phyloP scores from a whole-genome alignment of 2,113 vertebrate genomes.

The Cepphus grylle region DNA sequence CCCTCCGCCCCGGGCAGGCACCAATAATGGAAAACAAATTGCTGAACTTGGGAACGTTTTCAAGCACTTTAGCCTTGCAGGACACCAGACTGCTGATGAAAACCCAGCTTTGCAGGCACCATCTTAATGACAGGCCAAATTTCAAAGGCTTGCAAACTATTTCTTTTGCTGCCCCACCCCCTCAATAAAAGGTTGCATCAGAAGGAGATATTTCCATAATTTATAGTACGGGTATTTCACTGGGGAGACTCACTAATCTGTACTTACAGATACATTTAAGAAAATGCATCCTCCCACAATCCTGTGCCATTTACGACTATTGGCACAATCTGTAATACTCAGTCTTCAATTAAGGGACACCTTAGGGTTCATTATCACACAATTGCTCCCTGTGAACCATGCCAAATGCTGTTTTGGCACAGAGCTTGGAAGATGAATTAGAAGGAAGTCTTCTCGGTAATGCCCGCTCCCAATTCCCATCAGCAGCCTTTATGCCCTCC shows the following conservation, averaged over 20 bases:
- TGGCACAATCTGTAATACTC: slow-evolving; percentile 83
- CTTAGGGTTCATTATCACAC: slow-evolving; percentile 90
- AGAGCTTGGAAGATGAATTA: slow-evolving; percentile 84
- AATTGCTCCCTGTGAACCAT: slow-evolving; percentile 86
- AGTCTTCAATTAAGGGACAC: slow-evolving; percentile 92
- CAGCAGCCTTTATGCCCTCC: slow-evolving; percentile 70
- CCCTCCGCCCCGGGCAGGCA: not conserved
- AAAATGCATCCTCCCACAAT: slow-evolving; percentile 85
- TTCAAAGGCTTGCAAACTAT: slow-evolving; percentile 73
- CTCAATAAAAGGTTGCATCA: slow-evolving; percentile 78
- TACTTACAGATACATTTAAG: slow-evolving; percentile 92
- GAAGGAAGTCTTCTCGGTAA: slow-evolving; percentile 81
- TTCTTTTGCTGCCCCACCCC: slow-evolving; percentile 59
- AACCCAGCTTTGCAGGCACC: slow-evolving; percentile 69
- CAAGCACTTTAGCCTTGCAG: slow-evolving; percentile 70
- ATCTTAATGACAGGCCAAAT: slow-evolving; percentile 77
- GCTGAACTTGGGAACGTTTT: slow-evolving; percentile 71
- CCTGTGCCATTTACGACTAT: slow-evolving; percentile 83
- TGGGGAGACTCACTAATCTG: slow-evolving; percentile 82
- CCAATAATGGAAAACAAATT: slow-evolving; percentile 71
- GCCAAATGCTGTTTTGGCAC: slow-evolving; percentile 92
- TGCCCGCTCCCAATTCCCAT: slow-evolving; percentile 77
- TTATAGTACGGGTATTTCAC: slow-evolving; percentile 81
- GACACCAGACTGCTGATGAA: slow-evolving; percentile 73
- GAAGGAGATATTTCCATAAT: slow-evolving; percentile 82